phyloP scores from a whole-genome alignment of 1,140 invertebrate genomes.

The Bombus fervidus region DNA sequence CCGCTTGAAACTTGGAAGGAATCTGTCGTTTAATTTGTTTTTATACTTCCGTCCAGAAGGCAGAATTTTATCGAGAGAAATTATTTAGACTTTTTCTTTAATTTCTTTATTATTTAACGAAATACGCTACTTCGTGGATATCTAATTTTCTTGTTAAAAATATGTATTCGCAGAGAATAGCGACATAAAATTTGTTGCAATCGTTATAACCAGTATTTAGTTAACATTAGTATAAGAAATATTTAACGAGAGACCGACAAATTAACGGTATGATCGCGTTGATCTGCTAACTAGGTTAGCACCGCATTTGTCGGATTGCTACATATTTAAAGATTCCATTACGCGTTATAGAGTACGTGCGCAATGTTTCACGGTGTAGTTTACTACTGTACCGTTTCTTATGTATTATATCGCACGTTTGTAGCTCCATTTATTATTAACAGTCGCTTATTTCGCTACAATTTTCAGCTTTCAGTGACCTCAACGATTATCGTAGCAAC shows the following conservation, averaged over 20 bases:
- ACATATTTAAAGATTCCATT: constrained; percentile 60
- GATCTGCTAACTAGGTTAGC: constrained; percentile 27
- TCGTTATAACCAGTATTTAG: too few species aligned
- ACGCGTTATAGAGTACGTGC: neutral
- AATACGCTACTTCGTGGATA: too few species aligned
- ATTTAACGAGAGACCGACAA: constrained; percentile 37
- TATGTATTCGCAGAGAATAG: too few species aligned
- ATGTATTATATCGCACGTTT: neutral
- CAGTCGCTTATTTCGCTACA: neutral
- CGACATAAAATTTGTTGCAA: too few species aligned
- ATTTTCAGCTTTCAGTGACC: neutral
- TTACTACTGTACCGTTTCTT: neutral
- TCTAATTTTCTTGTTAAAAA: too few species aligned
- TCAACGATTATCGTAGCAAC: neutral
- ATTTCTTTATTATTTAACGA: neutral
- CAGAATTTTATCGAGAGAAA: neutral
- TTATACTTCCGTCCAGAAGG: neutral
- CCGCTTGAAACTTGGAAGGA: too few species aligned
- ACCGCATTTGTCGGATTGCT: constrained; percentile 20
- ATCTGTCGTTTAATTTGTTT: neutral
- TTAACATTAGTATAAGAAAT: constrained; percentile 18
- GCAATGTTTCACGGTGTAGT: neutral
- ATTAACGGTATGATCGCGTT: constrained; percentile 54
- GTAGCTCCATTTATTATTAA: neutral
- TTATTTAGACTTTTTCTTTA: too few species aligned